A percentile compares a stretch with the other conserved stretches of the same genome.
Evolutionary conservation across 1,140 invertebrate genomes (phyloP).

Genomic region (Drosophila nannoptera): DNA sequence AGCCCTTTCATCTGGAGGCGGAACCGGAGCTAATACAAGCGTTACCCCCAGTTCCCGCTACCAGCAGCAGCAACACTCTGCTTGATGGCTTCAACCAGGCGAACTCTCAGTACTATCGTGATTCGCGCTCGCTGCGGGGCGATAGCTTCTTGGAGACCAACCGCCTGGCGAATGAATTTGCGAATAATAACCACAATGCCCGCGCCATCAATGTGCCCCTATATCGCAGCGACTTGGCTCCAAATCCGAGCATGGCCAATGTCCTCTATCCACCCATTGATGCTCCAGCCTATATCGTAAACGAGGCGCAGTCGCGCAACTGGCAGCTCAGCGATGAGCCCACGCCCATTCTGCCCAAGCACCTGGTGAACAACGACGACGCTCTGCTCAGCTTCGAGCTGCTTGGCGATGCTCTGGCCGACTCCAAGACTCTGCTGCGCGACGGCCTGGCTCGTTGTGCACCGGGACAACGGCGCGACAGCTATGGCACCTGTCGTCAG

Average conservation of each 20-base stretch:
- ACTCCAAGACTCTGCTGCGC: conserved; percentile 80
- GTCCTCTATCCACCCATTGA: conserved; percentile 62
- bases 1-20: conserved; percentile 71
- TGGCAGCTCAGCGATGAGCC: conserved; percentile 70
- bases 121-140: conserved; percentile 63
- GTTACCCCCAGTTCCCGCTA: conserved; percentile 52
- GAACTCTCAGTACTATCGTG: conserved; percentile 64
- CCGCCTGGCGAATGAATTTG: conserved; percentile 37
- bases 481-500: conserved; percentile 80
- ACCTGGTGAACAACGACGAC: conserved; percentile 36
- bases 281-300: conserved; percentile 51
- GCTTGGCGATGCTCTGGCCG: conserved; percentile 53
- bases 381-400: conserved; percentile 61
- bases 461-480: conserved; percentile 81
- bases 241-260: conserved; percentile 20
- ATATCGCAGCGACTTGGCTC: conserved; percentile 49
- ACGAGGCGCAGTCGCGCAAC: conserved; percentile 50
- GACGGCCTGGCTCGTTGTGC: conserved; percentile 83
- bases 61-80: conserved; percentile 43
- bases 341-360: conserved; percentile 50
- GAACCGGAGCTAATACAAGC: conserved; percentile 74
- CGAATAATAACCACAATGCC: conserved; percentile 8
- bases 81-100: conserved; percentile 56
- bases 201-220: conserved; percentile 59
- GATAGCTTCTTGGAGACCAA: conserved; percentile 68